Evolutionary conservation across 2,797 vertebrate genomes (phyloP).

Genomic region (Dallia pectoralis): DNA sequence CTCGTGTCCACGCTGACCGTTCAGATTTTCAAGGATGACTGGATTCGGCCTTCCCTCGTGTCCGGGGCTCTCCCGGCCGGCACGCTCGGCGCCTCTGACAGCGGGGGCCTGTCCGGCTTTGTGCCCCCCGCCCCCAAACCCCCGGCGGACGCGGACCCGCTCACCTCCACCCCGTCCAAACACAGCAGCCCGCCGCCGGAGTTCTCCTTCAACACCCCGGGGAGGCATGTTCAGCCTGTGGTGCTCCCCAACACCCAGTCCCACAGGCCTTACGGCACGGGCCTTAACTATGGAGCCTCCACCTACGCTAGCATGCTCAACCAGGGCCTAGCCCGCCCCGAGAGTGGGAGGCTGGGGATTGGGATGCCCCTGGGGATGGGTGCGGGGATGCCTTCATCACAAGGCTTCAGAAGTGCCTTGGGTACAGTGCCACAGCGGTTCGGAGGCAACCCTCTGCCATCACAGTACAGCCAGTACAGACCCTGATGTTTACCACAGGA

Average conservation of each 20-base stretch:
- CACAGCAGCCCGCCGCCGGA: constrained; percentile 88
- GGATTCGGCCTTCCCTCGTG: constrained; percentile 84
- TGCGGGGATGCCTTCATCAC: constrained; percentile 57
- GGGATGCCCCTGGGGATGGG: constrained; percentile 38
- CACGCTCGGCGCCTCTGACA: constrained; percentile 73
- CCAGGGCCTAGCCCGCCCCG: constrained; percentile 74
- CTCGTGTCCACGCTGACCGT: constrained; percentile 90
- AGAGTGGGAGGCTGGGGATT: constrained; percentile 8
- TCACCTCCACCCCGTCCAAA: constrained; percentile 91
- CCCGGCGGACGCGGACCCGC: constrained; percentile 70
- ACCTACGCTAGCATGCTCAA: constrained; percentile 72
- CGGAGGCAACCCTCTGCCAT: constrained; percentile 66
- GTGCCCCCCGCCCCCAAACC: constrained; percentile 54
- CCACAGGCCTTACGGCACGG: constrained; percentile 77
- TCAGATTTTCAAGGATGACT: constrained; percentile 98
- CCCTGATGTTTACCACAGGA: constrained; percentile 65
- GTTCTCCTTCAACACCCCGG: constrained; percentile 91
- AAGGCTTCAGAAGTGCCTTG: constrained; percentile 84
- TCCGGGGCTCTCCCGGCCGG: constrained; percentile 77
- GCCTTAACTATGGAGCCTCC: constrained; percentile 76
- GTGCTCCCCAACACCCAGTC: constrained; percentile 77
- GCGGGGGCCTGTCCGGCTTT: constrained; percentile 62
- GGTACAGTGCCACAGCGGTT: constrained; percentile 75
- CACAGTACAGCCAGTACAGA: constrained; percentile 74
- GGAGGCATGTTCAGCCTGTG: constrained; percentile 82